Base-by-base conservation (phyloP, 2,113 vertebrate genomes). In the Miniopterus natalensis region DNA sequence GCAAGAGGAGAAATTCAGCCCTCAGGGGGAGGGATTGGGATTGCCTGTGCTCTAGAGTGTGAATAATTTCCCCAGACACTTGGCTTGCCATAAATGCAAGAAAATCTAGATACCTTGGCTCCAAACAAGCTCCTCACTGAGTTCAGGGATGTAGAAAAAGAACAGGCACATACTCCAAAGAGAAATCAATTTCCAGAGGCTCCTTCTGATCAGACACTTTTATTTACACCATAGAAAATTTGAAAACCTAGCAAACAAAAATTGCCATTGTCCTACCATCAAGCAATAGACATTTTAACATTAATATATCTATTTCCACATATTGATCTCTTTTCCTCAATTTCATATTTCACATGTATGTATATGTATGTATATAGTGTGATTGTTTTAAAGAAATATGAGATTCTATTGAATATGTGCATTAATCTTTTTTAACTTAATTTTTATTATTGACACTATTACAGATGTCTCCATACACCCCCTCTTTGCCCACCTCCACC, bases 301-400 rank as follows among this genome's bases (percentile, higher is more conserved):
- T 61, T 61, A 73, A 31, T 66, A 75, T 65, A 75, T 63, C 18
- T 77, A 29, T 93, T 90, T 94, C 59, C 45, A 79, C 45, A 70
- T 83, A 20, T 40, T 29, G 31, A 51, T 55, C 23, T 81, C n/a
- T 92, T 61, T 81, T 49, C 71, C 23, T 23, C 9, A 59, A 53
- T 78, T 95, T 91, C 8, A 66, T 70, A 49, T 55, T 80, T 23
- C 80, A 53, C 29, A 27, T 75, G 25, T 74, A 9, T 68, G 70
- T 86, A 45, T 93, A 47, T 73, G 7, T 84, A 27, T 84, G 14
- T 88, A 27, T 84, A 55, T 85, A 61, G 18, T 70, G 84, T 79
- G 47, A 75, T 71, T 95, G n/a, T 70, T 92, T 96, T 95, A 25
- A 59, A 86, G 51, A 90, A 88, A 71, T 53, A 61, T 66, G 71